These are phyloP conservation scores for Drosophila aff. DNA, from an alignment of 1,140 invertebrate genomes.

Conservation along the genomic window DNA sequence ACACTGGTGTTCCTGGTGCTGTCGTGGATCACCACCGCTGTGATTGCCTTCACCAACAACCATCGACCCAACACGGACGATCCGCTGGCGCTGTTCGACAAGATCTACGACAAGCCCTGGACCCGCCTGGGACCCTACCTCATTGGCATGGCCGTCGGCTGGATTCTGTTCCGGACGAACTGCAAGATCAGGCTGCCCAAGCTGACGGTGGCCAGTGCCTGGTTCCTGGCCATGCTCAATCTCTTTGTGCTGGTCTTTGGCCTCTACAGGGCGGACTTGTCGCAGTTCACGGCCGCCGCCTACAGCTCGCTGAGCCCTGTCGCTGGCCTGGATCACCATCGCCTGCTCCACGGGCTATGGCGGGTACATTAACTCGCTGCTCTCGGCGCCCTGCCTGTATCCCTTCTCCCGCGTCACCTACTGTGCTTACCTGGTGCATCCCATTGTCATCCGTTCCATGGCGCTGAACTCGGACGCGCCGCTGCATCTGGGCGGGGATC, in stretches of 20 bases:
- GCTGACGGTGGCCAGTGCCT: conserved; percentile 89
- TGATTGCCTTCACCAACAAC: conserved; percentile 91
- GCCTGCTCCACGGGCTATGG: conserved; percentile 95
- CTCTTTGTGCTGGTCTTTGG: conserved; percentile 91
- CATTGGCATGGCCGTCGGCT: conserved; percentile 93
- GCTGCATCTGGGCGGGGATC: conserved; percentile 90
- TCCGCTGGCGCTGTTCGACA: conserved; percentile 93
- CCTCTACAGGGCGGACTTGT: conserved; percentile 89
- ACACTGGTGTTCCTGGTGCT: conserved; percentile 89
- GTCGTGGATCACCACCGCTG: conserved; percentile 91
- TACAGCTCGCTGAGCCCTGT: conserved; percentile 93
- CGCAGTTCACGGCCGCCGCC: conserved; percentile 89
- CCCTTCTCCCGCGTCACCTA: conserved; percentile 93
- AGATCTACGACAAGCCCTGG: conserved; percentile 95
- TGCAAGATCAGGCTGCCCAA: conserved; percentile 91
- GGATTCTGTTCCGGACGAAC: conserved; percentile 93
- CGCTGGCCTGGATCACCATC: conserved; percentile 94
- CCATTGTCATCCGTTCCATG: conserved; percentile 91
- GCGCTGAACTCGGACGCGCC: conserved; percentile 92
- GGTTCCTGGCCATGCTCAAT: conserved; percentile 88
- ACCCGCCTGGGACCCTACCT: conserved; percentile 92
- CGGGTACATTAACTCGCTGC: conserved; percentile 90
- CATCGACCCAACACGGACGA: conserved; percentile 92
- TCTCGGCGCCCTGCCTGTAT: conserved; percentile 92
- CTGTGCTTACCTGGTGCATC: conserved; percentile 93